Conservation (phyloP, 2,113 vertebrate genomes). For the Pelusios castaneus region DNA sequence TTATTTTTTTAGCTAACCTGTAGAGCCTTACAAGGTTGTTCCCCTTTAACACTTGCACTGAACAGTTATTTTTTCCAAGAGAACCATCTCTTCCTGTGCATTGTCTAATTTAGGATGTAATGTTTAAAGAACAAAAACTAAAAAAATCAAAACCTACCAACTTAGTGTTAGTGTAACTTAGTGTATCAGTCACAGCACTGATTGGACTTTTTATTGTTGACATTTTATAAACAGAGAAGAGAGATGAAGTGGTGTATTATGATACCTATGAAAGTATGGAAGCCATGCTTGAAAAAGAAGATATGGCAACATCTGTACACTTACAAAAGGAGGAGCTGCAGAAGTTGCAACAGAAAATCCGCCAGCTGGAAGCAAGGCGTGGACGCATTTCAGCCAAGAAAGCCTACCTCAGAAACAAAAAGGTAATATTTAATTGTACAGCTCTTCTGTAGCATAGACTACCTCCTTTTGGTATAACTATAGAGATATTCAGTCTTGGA, state of each 20-base stretch:
- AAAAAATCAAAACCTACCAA: neutral
- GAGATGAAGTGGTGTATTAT: conserved; percentile 97
- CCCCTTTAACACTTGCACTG: neutral
- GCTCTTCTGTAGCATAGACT: neutral
- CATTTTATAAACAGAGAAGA: conserved; percentile 77
- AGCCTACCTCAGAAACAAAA: conserved; percentile 99
- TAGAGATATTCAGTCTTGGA: neutral
- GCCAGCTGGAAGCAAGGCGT: conserved; percentile 93
- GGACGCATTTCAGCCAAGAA: conserved; percentile 97
- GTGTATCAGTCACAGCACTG: neutral
- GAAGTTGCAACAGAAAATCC: conserved; percentile 89
- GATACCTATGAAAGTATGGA: conserved; percentile 97
- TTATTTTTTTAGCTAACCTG: neutral
- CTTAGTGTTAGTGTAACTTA: neutral
- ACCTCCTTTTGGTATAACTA: neutral
- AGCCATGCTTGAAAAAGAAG: conserved; percentile 91
- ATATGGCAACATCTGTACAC: conserved; percentile 72
- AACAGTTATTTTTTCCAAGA: neutral
- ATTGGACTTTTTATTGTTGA: conserved; percentile 11
- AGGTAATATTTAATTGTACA: conserved; percentile 77
- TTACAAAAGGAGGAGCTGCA: conserved; percentile 87
- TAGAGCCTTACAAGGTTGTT: neutral
- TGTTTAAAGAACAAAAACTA: neutral
- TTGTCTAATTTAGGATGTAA: neutral
- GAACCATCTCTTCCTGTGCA: neutral